Conservation (phyloP, 2,113 vertebrate genomes). For the Pycnonotus jocosus region DNA sequence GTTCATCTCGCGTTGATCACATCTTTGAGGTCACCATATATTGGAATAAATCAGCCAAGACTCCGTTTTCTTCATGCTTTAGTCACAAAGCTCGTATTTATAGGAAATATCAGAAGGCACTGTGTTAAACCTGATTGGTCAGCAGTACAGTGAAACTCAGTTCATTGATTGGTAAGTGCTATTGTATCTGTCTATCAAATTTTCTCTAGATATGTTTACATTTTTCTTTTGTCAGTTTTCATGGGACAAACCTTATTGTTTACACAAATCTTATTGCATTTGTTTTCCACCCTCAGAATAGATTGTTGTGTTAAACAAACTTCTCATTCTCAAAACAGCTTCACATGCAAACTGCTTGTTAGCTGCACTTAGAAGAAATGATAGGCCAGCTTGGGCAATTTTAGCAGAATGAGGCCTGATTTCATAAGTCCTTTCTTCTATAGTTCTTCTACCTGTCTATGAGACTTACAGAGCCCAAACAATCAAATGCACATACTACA, state of each 20-base stretch:
- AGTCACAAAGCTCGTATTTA: neutral
- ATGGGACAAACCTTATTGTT: neutral
- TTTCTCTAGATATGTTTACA: neutral
- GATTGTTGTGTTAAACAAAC: neutral
- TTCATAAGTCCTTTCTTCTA: neutral
- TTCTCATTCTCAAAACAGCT: neutral
- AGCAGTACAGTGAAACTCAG: neutral
- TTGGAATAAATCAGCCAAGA: neutral
- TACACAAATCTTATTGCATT: neutral
- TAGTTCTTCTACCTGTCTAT: neutral
- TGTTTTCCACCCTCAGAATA: neutral
- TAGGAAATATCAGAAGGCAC: neutral
- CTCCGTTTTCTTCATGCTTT: neutral
- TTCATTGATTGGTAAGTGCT: neutral
- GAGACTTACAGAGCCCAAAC: neutral
- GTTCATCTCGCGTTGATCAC: accelerated
- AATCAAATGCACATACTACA: neutral
- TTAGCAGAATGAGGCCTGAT: neutral
- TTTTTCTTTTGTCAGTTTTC: too few relatives aligned
- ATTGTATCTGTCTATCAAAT: neutral
- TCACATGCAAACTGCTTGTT: neutral
- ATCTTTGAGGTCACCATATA: neutral
- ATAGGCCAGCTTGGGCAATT: neutral
- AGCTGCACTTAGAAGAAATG: neutral
- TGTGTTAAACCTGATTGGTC: neutral